Base-by-base conservation (phyloP, 2,888 invertebrate species). In the Drosophila borborema region DNA sequence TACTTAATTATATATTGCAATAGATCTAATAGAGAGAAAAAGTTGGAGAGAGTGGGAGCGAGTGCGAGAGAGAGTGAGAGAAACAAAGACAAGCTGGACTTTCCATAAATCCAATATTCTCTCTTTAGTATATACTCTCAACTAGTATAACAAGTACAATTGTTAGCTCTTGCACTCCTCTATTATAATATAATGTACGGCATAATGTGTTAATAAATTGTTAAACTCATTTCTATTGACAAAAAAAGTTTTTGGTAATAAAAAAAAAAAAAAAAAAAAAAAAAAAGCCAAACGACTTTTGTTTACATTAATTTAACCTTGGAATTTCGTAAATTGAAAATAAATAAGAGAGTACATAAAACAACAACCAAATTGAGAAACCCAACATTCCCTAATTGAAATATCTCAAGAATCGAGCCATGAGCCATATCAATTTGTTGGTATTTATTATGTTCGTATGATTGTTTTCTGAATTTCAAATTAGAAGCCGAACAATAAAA, bases 231-330 rank as follows among this genome's bases (percentile, higher is more conserved):
- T 61, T 54, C 28, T 51, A 45, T 56, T 49, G 48, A 51, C 31
- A 9, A 28, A 2, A 34, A n/a, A 7, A n/a, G 8, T 40, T 8
- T 40, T n/a, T 8, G 7, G 28, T 12, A 0, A 16, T 12, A 0
- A 16, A 14, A n/a, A 12, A 59, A 59, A 59, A 63, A 18, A 9
- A 59, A 59, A 63, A 18, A 9, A 40, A 16, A 0, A 16, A 0
- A 0, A 16, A 16, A 55, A 60, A 51, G 66, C 40, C 43, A 65
- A 55, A 46, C 10, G 8, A 41, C 1, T 20, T 58, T 14, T 48
- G 41, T 46, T 66, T 73, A 65, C 54, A 82, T 89, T 46, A 55
- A 67, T 72, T 72, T 12, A 74, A 74, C 89, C 89, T 89, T 83
- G 58, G 36, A 43, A 59, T 53, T 64, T 46, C 45, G 34, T 51